Conservation (phyloP, 2,797 vertebrate genomes). For the Cirrhinus mrigala region DNA sequence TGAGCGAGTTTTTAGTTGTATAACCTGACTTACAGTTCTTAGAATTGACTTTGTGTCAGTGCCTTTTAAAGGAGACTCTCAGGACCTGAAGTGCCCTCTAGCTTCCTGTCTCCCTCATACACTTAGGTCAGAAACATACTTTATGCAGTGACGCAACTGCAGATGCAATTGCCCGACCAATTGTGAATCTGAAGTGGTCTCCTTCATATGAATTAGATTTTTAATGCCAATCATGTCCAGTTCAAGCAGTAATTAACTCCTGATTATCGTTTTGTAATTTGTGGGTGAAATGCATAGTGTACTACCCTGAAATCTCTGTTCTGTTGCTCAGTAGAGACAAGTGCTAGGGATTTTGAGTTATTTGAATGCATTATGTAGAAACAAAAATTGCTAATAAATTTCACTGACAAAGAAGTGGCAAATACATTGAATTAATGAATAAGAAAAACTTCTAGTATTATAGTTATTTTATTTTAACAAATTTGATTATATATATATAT, state of each 20-base stretch:
- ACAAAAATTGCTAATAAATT: background rate
- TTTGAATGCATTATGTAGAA: background rate
- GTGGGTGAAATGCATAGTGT: background rate
- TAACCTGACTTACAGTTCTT: background rate
- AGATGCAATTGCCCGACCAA: background rate
- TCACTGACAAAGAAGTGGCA: background rate
- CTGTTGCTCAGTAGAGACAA: background rate
- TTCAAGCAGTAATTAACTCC: background rate
- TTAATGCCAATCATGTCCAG: constrained; percentile 15
- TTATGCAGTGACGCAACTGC: background rate
- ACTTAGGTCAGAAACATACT: constrained; percentile 11
- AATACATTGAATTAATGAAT: background rate
- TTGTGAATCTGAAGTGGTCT: background rate
- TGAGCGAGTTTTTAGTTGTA: background rate
- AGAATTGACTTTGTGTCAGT: background rate
- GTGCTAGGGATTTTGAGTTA: background rate
- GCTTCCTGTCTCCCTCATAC: background rate
- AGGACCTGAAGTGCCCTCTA: constrained; percentile 8
- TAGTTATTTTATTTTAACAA: too few relatives aligned
- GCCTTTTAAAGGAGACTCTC: background rate
- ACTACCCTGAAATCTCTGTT: background rate
- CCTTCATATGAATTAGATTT: background rate
- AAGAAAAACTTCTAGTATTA: too few relatives aligned
- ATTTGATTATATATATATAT: too few relatives aligned
- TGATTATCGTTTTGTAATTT: background rate